These are phyloP conservation scores for Actinia tenebrosa DNA, from an alignment of 64 coral and sea anemone genomes.

Conservation along the genomic window DNA sequence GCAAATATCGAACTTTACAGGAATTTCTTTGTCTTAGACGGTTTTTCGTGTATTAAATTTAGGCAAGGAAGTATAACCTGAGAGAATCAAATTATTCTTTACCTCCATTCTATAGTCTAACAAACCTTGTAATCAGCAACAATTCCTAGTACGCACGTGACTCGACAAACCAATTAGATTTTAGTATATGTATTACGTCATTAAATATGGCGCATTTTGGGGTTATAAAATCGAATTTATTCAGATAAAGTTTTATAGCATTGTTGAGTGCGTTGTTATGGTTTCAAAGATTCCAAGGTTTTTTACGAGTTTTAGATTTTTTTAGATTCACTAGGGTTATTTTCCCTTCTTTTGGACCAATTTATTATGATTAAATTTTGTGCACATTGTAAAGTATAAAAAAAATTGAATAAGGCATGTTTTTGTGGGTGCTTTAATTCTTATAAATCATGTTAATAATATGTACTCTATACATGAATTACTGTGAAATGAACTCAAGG, in stretches of 20 bases:
- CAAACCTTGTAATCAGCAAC: background rate
- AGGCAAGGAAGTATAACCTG: background rate
- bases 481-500: constrained; percentile 3
- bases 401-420: constrained; percentile 6
- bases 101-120: too few relatives aligned
- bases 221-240: background rate
- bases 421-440: constrained; percentile 29
- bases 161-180: background rate
- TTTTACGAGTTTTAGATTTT: background rate
- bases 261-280: background rate
- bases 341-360: background rate
- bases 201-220: background rate
- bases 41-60: constrained; percentile 3
- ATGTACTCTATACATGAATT: constrained; percentile 22
- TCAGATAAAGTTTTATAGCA: background rate
- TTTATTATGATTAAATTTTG: constrained; percentile 13
- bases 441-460: constrained; percentile 19
- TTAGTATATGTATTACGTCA: background rate
- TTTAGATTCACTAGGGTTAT: background rate
- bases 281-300: background rate
- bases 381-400: constrained; percentile 29
- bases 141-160: background rate
- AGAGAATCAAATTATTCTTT: background rate
- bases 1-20: constrained; percentile 5
- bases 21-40: background rate